Conservation (phyloP, 2,113 vertebrate genomes). For the Lamprologus callipterus region DNA sequence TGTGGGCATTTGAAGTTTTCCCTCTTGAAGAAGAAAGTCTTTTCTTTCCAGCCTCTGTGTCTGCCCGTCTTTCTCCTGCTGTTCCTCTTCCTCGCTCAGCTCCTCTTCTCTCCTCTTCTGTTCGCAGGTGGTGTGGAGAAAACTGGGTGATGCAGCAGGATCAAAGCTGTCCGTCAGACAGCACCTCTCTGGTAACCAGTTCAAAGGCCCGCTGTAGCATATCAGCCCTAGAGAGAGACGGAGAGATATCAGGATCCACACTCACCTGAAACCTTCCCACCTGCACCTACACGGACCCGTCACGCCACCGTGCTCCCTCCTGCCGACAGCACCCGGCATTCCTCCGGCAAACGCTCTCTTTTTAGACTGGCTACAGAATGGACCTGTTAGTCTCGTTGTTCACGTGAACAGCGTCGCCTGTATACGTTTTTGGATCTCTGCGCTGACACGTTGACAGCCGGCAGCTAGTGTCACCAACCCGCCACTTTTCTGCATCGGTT, state of each 20-base stretch:
- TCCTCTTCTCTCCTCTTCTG: slow-evolving; percentile 16
- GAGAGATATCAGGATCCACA: slow-evolving; percentile 10
- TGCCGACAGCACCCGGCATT: slow-evolving; percentile 21
- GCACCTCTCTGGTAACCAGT: slow-evolving; percentile 97
- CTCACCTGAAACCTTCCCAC: slow-evolving; percentile 12
- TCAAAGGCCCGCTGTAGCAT: slow-evolving; percentile 93
- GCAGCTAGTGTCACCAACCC: slow-evolving; percentile 59
- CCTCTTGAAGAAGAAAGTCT: slow-evolving; percentile 10
- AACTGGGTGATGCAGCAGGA: slow-evolving; percentile 91
- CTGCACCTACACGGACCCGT: slow-evolving; percentile 29
- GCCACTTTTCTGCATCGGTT: slow-evolving; percentile 1
- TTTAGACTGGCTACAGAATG: slow-evolving; percentile 5
- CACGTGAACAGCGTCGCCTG: background rate
- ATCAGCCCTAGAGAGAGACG: background rate
- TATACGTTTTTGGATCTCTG: background rate
- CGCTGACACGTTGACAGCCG: slow-evolving; percentile 30
- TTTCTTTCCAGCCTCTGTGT: background rate
- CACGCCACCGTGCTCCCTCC: slow-evolving; percentile 18
- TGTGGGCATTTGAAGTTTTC: slow-evolving; percentile 36
- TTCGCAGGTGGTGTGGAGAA: slow-evolving; percentile 94
- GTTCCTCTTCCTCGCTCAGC: slow-evolving; percentile 69
- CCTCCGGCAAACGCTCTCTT: background rate
- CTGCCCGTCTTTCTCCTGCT: background rate
- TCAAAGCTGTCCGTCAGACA: slow-evolving; percentile 95
- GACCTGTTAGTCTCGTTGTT: background rate